Evolutionary conservation across 2,113 vertebrate species (phyloP).

Genomic region (Dicaeum eximium): DNA sequence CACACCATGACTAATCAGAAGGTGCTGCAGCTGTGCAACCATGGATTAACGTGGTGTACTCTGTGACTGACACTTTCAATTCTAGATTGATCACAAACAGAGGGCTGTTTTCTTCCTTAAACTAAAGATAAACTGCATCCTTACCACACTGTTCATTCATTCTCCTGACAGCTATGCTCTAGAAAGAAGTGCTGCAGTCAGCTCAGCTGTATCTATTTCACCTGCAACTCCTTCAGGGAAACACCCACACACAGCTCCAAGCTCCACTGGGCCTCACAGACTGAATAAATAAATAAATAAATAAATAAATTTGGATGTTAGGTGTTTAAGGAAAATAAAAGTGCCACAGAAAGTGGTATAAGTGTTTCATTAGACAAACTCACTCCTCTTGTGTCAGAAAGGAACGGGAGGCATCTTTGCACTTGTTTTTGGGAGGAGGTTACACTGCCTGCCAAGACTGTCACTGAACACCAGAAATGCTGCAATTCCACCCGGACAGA

Average conservation of each 20-base stretch:
- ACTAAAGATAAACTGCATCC: not conserved
- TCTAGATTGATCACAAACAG: not conserved
- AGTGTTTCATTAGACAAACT: not conserved
- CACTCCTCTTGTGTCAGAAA: not conserved
- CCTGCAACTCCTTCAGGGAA: not conserved
- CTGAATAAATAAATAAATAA: not conserved
- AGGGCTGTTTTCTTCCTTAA: not conserved
- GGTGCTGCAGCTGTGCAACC: not conserved
- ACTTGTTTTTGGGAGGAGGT: not conserved
- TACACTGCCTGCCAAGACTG: not conserved
- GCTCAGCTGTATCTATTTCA: not conserved
- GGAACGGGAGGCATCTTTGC: not conserved
- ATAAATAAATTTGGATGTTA: not conserved
- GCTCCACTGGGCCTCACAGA: not conserved
- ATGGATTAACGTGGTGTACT: constrained; percentile 7
- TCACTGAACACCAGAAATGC: not conserved
- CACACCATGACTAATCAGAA: constrained; percentile 5
- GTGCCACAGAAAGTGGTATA: not conserved
- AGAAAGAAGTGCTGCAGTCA: constrained; percentile 8
- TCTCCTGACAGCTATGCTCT: not conserved
- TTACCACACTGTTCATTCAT: not conserved
- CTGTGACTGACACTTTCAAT: not conserved
- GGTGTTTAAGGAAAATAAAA: not conserved
- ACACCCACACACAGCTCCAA: not conserved
- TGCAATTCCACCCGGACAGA: not conserved